Evolutionary conservation across 2,888 invertebrate genomes (phyloP).

Genomic region (Anoplius nigerrimus): DNA sequence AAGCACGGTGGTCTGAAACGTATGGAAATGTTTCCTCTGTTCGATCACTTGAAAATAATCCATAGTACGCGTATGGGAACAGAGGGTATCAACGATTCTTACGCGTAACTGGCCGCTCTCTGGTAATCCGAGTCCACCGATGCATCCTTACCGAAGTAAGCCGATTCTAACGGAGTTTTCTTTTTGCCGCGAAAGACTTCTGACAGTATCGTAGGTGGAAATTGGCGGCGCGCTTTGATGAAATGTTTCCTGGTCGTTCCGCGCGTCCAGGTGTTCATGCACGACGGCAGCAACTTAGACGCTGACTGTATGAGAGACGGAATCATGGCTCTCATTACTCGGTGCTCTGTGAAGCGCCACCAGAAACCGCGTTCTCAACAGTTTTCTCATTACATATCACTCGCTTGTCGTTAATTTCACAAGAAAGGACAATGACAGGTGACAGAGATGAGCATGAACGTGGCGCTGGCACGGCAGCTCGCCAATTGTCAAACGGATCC

Average conservation of each 20-base stretch:
- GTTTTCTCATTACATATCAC: conserved; percentile 36
- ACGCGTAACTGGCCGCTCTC: conserved; percentile 60
- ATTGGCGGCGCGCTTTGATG: conserved; percentile 26
- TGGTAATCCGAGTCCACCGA: conserved; percentile 45
- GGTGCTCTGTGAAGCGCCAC: conserved; percentile 37
- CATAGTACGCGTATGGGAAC: not conserved
- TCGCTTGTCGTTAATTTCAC: conserved; percentile 22
- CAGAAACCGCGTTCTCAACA: conserved; percentile 14
- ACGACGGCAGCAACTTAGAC: conserved; percentile 26
- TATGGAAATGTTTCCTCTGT: not conserved
- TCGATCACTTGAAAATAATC: no score
- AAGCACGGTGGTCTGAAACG: conserved; percentile 55
- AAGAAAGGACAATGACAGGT: conserved; percentile 27
- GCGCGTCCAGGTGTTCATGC: conserved; percentile 12
- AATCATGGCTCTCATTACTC: conserved; percentile 44
- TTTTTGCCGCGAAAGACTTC: conserved; percentile 41
- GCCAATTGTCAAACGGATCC: conserved; percentile 62
- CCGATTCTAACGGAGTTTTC: conserved; percentile 2
- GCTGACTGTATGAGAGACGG: conserved; percentile 33
- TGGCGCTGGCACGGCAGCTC: conserved; percentile 25
- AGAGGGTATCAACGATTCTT: conserved; percentile 35
- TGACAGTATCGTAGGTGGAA: conserved; percentile 48
- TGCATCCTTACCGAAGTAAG: conserved; percentile 38
- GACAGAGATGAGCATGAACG: conserved; percentile 24
- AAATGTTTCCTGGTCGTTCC: conserved; percentile 22